Evolutionary conservation across 2,888 invertebrate genomes (phyloP).

Genomic region (Sarcophaga rosellei): DNA sequence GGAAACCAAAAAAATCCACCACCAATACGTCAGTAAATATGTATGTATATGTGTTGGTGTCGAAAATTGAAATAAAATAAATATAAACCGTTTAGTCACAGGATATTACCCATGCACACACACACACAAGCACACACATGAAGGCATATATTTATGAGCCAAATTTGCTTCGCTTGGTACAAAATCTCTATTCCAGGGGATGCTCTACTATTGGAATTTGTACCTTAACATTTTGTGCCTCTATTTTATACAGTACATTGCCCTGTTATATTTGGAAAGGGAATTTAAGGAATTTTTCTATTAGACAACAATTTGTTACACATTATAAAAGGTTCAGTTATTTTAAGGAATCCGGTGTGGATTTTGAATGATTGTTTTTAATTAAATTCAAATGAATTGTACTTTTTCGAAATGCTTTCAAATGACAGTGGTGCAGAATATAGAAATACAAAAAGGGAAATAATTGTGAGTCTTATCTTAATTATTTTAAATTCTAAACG

Average conservation of each 20-base stretch:
- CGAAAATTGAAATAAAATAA: conserved; percentile 79
- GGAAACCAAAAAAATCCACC: conserved; percentile 45
- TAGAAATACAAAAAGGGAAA: no score
- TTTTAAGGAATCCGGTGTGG: conserved; percentile 44
- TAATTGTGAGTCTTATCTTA: no score
- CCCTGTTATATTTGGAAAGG: conserved; percentile 19
- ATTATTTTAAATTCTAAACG: not conserved
- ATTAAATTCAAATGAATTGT: conserved; percentile 60
- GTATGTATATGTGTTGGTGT: conserved; percentile 58
- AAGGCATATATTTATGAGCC: not conserved
- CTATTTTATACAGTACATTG: conserved; percentile 33
- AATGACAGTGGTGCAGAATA: no score
- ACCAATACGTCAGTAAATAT: conserved; percentile 56
- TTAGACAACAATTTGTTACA: conserved; percentile 76
- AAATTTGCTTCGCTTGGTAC: not conserved
- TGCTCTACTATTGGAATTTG: not conserved
- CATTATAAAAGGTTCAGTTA: conserved; percentile 53
- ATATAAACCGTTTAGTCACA: conserved; percentile 82
- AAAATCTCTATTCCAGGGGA: not conserved
- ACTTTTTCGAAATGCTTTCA: not conserved
- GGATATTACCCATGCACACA: conserved; percentile 80
- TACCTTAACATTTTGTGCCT: not conserved
- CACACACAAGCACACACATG: not conserved
- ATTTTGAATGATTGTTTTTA: conserved; percentile 60
- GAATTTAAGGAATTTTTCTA: conserved; percentile 74